Evolutionary conservation across 2,113 vertebrate genomes (phyloP).

Genomic region (Corynorhinus townsendii): DNA sequence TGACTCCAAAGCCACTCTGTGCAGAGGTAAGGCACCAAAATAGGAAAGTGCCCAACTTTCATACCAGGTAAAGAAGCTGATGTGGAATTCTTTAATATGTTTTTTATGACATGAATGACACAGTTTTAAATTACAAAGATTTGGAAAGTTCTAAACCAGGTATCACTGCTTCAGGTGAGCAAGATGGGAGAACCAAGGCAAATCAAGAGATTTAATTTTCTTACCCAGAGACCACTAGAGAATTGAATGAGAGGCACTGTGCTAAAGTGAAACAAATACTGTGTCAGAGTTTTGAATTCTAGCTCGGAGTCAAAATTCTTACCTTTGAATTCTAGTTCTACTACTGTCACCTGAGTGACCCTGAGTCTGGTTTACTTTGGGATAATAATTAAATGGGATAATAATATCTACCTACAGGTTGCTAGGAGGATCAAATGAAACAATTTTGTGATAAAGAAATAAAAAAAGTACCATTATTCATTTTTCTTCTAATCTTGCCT

Average conservation of each 20-base stretch:
- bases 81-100: background rate
- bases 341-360: background rate
- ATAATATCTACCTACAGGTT: background rate
- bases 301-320: background rate
- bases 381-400: background rate
- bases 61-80: background rate
- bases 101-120: background rate
- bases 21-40: background rate
- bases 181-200: background rate
- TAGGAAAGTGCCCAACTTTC: background rate
- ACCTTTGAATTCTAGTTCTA: background rate
- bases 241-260: background rate
- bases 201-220: background rate
- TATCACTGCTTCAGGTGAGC: background rate
- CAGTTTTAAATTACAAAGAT: constrained; percentile 3
- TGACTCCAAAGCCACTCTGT: background rate
- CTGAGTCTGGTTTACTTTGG: background rate
- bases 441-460: background rate
- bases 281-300: background rate
- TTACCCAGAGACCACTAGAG: background rate
- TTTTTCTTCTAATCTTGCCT: background rate
- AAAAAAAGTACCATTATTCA: background rate
- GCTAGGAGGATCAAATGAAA: background rate
- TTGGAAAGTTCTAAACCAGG: background rate
- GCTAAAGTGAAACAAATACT: background rate